These are phyloP conservation scores for Rhinopomastus cyanomelas DNA, from an alignment of 2,113 vertebrate species.

Conservation along the genomic window DNA sequence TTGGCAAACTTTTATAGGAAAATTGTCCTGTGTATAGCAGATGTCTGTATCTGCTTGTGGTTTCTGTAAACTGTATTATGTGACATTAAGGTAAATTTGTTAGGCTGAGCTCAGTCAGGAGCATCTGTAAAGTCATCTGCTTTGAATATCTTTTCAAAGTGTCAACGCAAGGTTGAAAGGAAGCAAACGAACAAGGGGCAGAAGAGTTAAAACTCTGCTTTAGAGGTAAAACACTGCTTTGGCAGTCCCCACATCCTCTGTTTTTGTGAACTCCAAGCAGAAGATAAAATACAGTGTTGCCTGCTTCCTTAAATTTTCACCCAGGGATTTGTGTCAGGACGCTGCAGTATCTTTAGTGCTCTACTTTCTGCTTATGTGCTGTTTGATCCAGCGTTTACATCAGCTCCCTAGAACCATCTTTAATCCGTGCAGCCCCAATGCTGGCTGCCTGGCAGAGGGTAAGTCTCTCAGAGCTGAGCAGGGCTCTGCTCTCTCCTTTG, in stretches of 20 bases:
- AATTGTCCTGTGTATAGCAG: neutral
- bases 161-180: neutral
- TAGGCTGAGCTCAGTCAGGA: neutral
- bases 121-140: slow-evolving; percentile 36
- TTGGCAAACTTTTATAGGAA: neutral
- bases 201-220: neutral
- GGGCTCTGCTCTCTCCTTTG: neutral
- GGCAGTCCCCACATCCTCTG: neutral
- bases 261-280: neutral
- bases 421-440: neutral
- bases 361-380: neutral
- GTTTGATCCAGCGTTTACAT: neutral
- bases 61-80: slow-evolving; percentile 24
- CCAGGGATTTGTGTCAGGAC: neutral
- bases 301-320: neutral
- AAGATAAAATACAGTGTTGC: neutral
- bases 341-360: neutral
- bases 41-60: slow-evolving; percentile 40
- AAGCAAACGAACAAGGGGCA: neutral
- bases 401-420: neutral
- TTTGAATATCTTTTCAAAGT: neutral
- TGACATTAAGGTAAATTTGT: neutral
- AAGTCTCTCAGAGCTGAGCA: neutral
- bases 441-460: neutral
- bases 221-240: neutral